Evolutionary conservation across 1,140 invertebrate genomes (phyloP).

Genomic region (Bombus huntii): DNA sequence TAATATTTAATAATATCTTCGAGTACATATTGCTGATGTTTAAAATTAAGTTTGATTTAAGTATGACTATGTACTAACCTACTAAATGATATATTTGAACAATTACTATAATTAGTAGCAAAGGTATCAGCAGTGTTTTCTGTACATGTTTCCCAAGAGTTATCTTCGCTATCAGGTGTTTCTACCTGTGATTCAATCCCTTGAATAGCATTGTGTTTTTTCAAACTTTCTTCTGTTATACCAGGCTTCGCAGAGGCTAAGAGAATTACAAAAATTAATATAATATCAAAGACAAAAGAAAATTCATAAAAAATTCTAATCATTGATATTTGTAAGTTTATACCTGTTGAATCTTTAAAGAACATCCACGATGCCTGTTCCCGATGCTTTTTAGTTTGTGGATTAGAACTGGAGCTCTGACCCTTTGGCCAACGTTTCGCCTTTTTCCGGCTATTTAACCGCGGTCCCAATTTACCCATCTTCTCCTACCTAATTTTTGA

Average conservation of each 20-base stretch:
- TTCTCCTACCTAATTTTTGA: background rate
- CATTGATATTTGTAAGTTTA: conserved; percentile 12
- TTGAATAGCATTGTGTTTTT: conserved; percentile 90
- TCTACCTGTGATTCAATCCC: conserved; percentile 79
- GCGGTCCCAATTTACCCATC: conserved; percentile 90
- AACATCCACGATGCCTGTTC: conserved; percentile 91
- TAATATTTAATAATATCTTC: background rate
- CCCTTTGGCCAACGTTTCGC: conserved; percentile 95
- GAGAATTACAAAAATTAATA: conserved; percentile 24
- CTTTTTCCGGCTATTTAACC: conserved; percentile 89
- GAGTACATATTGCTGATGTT: background rate
- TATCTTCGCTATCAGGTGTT: conserved; percentile 77
- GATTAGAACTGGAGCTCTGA: conserved; percentile 94
- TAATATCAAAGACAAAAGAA: background rate
- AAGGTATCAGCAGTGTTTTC: conserved; percentile 90
- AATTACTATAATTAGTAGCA: conserved; percentile 87
- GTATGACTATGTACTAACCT: conserved; percentile 80
- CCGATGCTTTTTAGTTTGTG: conserved; percentile 90
- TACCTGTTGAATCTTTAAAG: conserved; percentile 89
- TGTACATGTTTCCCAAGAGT: conserved; percentile 77
- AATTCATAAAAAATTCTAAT: conserved; percentile 5
- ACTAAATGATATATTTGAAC: conserved; percentile 92
- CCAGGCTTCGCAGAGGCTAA: conserved; percentile 75
- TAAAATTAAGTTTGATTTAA: background rate
- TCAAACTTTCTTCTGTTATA: conserved; percentile 89